Conservation (phyloP, 2,113 vertebrate genomes). For the Antechinus stuartii region DNA sequence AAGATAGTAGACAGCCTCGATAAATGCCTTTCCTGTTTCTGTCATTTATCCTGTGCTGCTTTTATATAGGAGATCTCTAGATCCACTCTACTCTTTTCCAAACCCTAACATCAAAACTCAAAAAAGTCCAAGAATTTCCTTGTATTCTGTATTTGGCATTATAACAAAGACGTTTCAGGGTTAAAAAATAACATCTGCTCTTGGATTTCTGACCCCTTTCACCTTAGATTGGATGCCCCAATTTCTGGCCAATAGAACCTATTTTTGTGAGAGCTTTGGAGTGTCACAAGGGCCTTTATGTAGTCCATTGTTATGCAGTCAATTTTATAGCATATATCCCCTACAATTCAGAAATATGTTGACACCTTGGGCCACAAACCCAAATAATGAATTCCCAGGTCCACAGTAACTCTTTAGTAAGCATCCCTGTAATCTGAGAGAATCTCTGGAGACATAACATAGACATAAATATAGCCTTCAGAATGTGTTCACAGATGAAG, state of each 20-base stretch:
- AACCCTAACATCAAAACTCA: slow-evolving; percentile 31
- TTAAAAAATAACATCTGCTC: slow-evolving; percentile 8
- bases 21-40: background rate
- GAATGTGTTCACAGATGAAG: slow-evolving; percentile 43
- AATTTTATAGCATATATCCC: background rate
- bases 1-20: slow-evolving; percentile 17
- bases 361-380: background rate
- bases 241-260: slow-evolving; percentile 9
- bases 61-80: slow-evolving; percentile 20
- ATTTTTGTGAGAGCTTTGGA: background rate
- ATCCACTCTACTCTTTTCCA: background rate
- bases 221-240: slow-evolving; percentile 36
- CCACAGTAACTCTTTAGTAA: slow-evolving; percentile 4
- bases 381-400: background rate
- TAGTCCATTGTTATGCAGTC: background rate
- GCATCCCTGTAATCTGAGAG: slow-evolving; percentile 14
- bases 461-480: slow-evolving; percentile 39
- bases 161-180: slow-evolving; percentile 31
- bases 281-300: background rate
- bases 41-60: slow-evolving; percentile 19
- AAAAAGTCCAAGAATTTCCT: background rate
- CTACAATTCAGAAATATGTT: slow-evolving; percentile 15
- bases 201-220: background rate
- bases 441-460: slow-evolving; percentile 7
- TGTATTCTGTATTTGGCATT: background rate